Evolutionary conservation across 1,140 invertebrate species (phyloP).

Genomic region (Brachionus angularis): DNA sequence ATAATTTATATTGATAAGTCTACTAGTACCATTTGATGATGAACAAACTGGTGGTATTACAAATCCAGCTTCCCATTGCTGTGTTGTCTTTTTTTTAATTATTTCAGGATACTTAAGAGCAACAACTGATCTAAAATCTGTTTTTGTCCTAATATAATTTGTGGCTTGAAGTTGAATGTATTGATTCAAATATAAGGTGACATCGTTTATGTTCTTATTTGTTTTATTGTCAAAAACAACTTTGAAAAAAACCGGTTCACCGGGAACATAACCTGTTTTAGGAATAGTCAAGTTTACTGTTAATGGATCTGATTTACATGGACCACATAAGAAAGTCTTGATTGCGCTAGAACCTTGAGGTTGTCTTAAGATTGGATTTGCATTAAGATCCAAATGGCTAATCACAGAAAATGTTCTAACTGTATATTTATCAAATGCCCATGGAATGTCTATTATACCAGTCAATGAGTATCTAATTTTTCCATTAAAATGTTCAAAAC

Average conservation of each 20-base stretch:
- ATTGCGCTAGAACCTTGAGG: background rate
- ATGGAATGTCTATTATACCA: background rate
- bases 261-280: background rate
- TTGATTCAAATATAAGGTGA: background rate
- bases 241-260: background rate
- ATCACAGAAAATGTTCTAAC: slow-evolving; percentile 52
- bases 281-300: background rate
- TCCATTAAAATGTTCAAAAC: slow-evolving; percentile 3
- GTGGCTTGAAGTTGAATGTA: background rate
- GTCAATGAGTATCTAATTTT: background rate
- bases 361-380: background rate
- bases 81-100: background rate
- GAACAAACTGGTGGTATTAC: slow-evolving; percentile 14
- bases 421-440: slow-evolving; percentile 47
- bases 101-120: background rate
- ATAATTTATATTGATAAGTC: slow-evolving; percentile 28
- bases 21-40: slow-evolving; percentile 1
- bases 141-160: background rate
- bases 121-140: background rate
- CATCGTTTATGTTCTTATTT: background rate
- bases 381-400: slow-evolving; percentile 51
- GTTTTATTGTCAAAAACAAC: background rate
- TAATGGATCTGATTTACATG: background rate
- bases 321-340: background rate
- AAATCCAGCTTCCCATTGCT: background rate